A percentile compares a stretch with the other conserved stretches of the same genome.
phyloP scores from a whole-genome alignment of 2,113 vertebrate species.

The Callorhinus ursinus region DNA sequence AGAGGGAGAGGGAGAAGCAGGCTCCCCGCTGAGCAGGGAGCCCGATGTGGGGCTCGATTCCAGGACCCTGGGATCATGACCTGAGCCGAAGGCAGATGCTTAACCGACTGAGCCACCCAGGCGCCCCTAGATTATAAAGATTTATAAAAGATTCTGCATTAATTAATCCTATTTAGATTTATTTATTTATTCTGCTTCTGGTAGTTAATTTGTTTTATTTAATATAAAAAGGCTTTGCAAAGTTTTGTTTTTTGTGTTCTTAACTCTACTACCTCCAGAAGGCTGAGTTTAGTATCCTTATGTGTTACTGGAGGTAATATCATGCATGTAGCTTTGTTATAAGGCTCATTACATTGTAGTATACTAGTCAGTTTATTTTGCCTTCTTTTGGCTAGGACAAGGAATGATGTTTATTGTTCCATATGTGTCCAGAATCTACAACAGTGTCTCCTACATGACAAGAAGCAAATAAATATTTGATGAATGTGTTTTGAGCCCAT shows the following conservation, averaged over 20 bases:
- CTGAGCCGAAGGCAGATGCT: too few relatives aligned
- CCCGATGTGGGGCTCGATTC: too few relatives aligned
- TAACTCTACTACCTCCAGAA: not conserved
- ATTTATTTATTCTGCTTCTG: not conserved
- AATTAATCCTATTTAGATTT: not conserved
- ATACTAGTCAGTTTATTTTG: not conserved
- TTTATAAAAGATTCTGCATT: not conserved
- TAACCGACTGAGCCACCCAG: too few relatives aligned
- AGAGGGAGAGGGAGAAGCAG: too few relatives aligned
- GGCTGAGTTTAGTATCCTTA: not conserved
- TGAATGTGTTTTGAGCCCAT: not conserved
- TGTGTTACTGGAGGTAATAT: not conserved
- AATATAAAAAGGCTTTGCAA: not conserved
- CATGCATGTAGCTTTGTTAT: not conserved
- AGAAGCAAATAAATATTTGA: constrained; percentile 12
- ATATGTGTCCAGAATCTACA: not conserved
- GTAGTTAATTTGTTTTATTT: not conserved
- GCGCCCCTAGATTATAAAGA: not conserved
- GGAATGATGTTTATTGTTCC: not conserved
- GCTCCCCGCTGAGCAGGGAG: too few relatives aligned
- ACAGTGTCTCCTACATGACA: not conserved
- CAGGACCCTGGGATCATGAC: too few relatives aligned
- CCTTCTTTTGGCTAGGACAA: not conserved
- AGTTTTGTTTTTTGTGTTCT: not conserved
- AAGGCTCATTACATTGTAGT: not conserved